Base-by-base conservation (phyloP, 1,140 invertebrate species). In the Pseudoatta argentina region DNA sequence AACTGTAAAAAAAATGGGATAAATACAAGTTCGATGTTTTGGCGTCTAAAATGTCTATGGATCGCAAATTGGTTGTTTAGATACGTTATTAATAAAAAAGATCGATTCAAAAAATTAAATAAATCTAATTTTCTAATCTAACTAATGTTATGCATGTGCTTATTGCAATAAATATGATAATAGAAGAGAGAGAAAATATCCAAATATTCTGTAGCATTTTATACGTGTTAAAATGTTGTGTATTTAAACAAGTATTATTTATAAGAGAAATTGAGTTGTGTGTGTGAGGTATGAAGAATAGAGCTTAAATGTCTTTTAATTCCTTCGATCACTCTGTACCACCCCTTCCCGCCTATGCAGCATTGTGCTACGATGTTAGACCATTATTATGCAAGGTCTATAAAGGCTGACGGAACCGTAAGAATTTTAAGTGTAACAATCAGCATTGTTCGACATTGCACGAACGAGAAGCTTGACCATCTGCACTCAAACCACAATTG, bases 381-480 rank as follows among this genome's bases (percentile, higher is more conserved):
- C 89, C 90, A 89, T 93, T 86, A 92, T 94, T 92, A 93, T 91
- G 93, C 89, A 87, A 89, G 88, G 76, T 81, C 88, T 77, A 91
- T 91, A 91, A 92, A 88, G 75, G 87, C 88, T 86, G 57, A 87
- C 78, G 78, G 90, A 86, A 83, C 73, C 83, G 73, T 90, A 76
- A 73, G 90, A 91, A 92, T 91, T 82, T 91, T 89, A 90, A 93
- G 78, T 91, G 91, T 91, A 86, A 88, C 92, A 91, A 93, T 89
- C 67, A 79, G 89, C 79, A 89, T 93, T 90, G 87, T 92, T 90
- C 73, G 39, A 34, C 59, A 55, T 75, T 21, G 64, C 71, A 85
- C 73, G 64, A 90, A 83, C 67, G 64, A 79, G 81, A 89, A 78
- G 71, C 71, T 39, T 69, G 75, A 66, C 89, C 92, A 93, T 92